Evolutionary conservation across 2,888 invertebrate species (phyloP), one percentile per base, ranked within the genome.

Genomic region (Parasteatoda lunata): DNA sequence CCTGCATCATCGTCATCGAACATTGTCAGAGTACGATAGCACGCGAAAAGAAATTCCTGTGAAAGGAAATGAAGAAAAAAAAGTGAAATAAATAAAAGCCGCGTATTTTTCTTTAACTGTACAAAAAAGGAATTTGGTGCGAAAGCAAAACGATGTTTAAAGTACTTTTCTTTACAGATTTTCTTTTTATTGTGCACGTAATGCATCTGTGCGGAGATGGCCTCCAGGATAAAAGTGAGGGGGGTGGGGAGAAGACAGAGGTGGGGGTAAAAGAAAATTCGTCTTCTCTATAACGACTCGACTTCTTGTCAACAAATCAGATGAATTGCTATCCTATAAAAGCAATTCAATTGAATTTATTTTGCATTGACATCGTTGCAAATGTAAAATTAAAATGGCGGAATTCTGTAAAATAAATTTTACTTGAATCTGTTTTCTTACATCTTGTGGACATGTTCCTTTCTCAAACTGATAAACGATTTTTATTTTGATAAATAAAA

Each of bases 101-200:
- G 59, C 59, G 59, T 8, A 30, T 45, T 45, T 8, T 15, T 45
- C 66, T 68, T 15, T 3, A 30, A 9, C 13, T 8, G 9, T 45
- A 15, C 7, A 66, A 77, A 49, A 47, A 54, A 11, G 9, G 72
- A 65, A 65, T 73, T 73, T n/a, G 51, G 72, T 51, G 80, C 72
- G 80, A 80, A 80, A 80, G 80, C 80, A 80, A 72, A 80, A 80
- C 80, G 80, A 72, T 80, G 80, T 80, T 80, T 80, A 80, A 80
- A 80, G 72, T 72, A 72, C 80, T 66, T 72, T 80, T 52, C 49
- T 47, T 71, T 30, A 13, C 9, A 30, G 45, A 51, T 30, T 15
- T 66, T 79, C 47, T 69, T 45, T 65, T 79, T 79, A 59, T 59
- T n/a, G 4, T 59, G 59, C 59, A 59, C n/a, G 59, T 59, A 30